Evolutionary conservation across 2,113 vertebrate species (phyloP).

Genomic region (Nibea albiflora): DNA sequence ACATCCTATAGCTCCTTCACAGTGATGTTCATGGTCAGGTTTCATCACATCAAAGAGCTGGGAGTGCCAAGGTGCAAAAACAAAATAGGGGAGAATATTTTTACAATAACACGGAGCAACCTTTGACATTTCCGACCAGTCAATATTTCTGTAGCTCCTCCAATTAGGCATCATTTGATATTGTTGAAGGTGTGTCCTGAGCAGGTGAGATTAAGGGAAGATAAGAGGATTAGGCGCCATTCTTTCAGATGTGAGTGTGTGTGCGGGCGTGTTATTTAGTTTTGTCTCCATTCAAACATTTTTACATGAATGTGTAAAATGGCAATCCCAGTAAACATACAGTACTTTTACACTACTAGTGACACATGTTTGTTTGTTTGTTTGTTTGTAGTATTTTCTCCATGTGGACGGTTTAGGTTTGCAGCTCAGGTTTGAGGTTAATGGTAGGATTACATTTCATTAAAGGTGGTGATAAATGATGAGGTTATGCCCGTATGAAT

Average conservation of each 20-base stretch:
- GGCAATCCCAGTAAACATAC: neutral
- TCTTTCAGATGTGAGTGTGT: neutral
- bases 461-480: constrained; percentile 5
- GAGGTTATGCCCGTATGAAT: neutral
- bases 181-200: neutral
- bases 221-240: neutral
- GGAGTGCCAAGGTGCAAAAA: neutral
- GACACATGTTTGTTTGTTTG: too few relatives aligned
- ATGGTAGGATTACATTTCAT: constrained; percentile 13
- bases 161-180: neutral
- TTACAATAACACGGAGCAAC: neutral
- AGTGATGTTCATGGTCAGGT: neutral
- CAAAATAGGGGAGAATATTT: neutral
- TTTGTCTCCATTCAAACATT: neutral
- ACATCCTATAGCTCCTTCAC: neutral
- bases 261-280: neutral
- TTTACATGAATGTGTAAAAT: neutral
- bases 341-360: neutral
- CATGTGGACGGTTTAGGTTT: neutral
- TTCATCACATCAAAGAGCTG: neutral
- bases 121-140: constrained; percentile 1
- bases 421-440: neutral
- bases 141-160: neutral
- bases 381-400: neutral
- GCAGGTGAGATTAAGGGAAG: constrained; percentile 2